Evolutionary conservation across 2,797 vertebrate genomes (phyloP).

Genomic region (Poeciliopsis turneri): DNA sequence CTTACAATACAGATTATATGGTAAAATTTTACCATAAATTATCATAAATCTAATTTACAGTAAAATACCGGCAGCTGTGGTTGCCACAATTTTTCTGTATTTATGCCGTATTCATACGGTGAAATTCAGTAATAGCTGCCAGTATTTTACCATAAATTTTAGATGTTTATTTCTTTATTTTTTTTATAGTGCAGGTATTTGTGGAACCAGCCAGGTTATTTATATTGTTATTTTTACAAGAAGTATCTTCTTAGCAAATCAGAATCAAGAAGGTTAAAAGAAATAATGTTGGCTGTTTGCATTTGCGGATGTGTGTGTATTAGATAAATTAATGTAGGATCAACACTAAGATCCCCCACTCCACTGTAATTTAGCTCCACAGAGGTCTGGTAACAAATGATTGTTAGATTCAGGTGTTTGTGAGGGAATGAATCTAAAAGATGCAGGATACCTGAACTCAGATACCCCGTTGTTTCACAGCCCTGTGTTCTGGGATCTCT

Average conservation of each 20-base stretch:
- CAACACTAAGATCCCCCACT: not conserved
- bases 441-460: not conserved
- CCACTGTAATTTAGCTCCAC: not conserved
- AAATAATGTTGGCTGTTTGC: conserved; percentile 4
- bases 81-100: too few relatives aligned
- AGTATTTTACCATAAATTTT: too few relatives aligned
- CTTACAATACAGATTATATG: too few relatives aligned
- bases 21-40: too few relatives aligned
- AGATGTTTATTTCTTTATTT: too few relatives aligned
- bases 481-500: not conserved
- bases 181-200: not conserved
- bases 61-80: too few relatives aligned
- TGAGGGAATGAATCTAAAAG: not conserved
- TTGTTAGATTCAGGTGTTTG: not conserved
- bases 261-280: not conserved
- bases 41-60: too few relatives aligned
- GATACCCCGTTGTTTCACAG: not conserved
- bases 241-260: not conserved
- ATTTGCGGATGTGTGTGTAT: conserved; percentile 20
- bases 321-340: not conserved
- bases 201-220: conserved; percentile 5
- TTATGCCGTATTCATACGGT: too few relatives aligned
- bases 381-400: not conserved
- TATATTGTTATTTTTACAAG: not conserved
- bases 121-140: too few relatives aligned